Evolutionary conservation across 2,888 invertebrate genomes (phyloP).

Genomic region (Heliconius cydno): DNA sequence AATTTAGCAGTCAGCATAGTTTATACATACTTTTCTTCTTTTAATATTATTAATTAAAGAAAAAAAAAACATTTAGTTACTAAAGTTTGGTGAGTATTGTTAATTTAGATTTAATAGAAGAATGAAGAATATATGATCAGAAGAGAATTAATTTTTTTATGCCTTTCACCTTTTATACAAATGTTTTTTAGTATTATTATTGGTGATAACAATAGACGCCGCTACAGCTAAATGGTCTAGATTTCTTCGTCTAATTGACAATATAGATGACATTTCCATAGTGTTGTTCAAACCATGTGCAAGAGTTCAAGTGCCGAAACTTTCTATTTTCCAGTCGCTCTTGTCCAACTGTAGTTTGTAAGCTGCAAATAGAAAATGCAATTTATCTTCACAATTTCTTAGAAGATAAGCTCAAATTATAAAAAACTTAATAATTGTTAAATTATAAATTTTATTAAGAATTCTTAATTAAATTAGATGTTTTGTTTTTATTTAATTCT

Average conservation of each 20-base stretch:
- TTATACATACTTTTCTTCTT: no score
- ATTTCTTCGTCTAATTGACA: conserved; percentile 60
- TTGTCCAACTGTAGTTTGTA: conserved; percentile 58
- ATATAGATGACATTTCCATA: conserved; percentile 47
- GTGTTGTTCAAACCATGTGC: conserved; percentile 54
- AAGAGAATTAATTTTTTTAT: no score
- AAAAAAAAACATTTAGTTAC: no score
- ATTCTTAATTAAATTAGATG: no score
- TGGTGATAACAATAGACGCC: conserved; percentile 48
- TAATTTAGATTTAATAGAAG: no score
- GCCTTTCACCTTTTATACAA: conserved; percentile 37
- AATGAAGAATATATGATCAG: no score
- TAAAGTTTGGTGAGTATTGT: no score
- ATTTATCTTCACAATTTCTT: not conserved
- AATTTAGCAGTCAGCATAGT: no score
- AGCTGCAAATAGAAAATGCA: conserved; percentile 54
- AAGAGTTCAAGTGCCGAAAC: conserved; percentile 62
- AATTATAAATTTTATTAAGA: no score
- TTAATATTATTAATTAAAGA: no score
- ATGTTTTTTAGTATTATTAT: conserved; percentile 56
- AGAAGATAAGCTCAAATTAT: not conserved
- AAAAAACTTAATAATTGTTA: not conserved
- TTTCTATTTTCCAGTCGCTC: conserved; percentile 56
- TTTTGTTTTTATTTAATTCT: no score
- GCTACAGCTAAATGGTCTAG: conserved; percentile 52